A percentile compares a stretch with the other conserved stretches of the same genome.
phyloP scores from a whole-genome alignment of 1,140 invertebrate genomes.

The Holcopasites calliopsidis region DNA sequence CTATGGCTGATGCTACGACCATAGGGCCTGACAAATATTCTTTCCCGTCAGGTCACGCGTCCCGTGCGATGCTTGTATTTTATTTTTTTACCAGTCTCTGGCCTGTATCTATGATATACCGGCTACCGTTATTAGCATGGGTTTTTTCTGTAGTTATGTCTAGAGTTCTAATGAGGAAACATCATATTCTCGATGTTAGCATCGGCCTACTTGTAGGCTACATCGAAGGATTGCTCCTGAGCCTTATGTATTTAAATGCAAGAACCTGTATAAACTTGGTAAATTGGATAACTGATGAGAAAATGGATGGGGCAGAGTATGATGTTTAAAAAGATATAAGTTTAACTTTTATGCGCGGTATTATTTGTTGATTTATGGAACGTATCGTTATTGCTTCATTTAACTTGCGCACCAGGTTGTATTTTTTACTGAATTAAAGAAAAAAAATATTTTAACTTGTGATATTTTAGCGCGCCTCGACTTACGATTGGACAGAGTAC shows the following conservation, averaged over 20 bases:
- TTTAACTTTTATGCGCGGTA: background rate
- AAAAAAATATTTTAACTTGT: too few species aligned
- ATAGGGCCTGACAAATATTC: constrained; percentile 92
- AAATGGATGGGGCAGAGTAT: constrained; percentile 81
- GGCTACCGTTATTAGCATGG: constrained; percentile 88
- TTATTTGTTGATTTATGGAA: background rate
- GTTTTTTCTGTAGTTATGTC: constrained; percentile 87
- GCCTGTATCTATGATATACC: constrained; percentile 82
- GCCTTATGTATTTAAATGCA: constrained; percentile 84
- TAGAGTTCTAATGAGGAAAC: constrained; percentile 89
- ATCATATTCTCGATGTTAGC: constrained; percentile 92
- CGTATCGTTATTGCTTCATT: background rate
- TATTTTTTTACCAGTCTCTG: constrained; percentile 85
- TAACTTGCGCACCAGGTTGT: background rate
- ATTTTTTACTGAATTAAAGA: too few species aligned
- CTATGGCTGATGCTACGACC: constrained; percentile 82
- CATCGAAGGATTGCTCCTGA: constrained; percentile 85
- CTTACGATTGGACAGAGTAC: too few species aligned
- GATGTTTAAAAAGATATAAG: constrained; percentile 74
- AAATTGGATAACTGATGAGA: constrained; percentile 81
- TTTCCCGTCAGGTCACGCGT: constrained; percentile 97
- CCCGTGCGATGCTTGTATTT: constrained; percentile 89
- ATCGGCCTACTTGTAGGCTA: constrained; percentile 88
- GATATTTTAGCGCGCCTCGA: too few species aligned
- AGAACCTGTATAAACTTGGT: constrained; percentile 79